Percentiles rank a stretch among this genome's conserved stretches.
These are phyloP conservation scores for Drosophila incognita DNA, from an alignment of 2,888 invertebrate genomes.

Conservation along the genomic window DNA sequence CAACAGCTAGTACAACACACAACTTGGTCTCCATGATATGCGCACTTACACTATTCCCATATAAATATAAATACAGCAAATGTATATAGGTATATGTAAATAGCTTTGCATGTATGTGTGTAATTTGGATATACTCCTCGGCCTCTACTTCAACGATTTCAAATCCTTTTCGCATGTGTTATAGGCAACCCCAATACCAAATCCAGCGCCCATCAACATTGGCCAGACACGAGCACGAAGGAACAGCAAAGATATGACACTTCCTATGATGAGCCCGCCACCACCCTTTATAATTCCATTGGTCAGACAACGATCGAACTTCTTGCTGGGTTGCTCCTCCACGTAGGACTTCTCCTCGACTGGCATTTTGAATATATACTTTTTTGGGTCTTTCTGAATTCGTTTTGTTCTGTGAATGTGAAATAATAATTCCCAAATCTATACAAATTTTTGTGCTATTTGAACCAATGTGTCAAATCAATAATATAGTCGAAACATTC, in stretches of 20 bases:
- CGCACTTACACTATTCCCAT: neutral
- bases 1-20: conserved; percentile 45
- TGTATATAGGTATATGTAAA: neutral
- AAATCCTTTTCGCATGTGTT: conserved; percentile 65
- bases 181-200: conserved; percentile 71
- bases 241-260: conserved; percentile 69
- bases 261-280: conserved; percentile 70
- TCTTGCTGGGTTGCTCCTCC: conserved; percentile 64
- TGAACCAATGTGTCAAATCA: neutral
- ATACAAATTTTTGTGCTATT: neutral
- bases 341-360: conserved; percentile 42
- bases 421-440: neutral
- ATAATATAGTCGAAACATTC: neutral
- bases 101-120: neutral
- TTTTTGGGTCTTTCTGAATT: neutral
- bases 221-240: conserved; percentile 71
- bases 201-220: conserved; percentile 67
- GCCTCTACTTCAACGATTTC: conserved; percentile 47
- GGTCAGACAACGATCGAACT: conserved; percentile 64
- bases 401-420: neutral
- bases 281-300: conserved; percentile 73
- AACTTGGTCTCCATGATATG: conserved; percentile 3
- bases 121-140: neutral
- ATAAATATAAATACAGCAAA: neutral
- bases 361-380: conserved; percentile 26